Evolutionary conservation across 2,113 vertebrate species (phyloP).

Genomic region (Melanocharis versteri): DNA sequence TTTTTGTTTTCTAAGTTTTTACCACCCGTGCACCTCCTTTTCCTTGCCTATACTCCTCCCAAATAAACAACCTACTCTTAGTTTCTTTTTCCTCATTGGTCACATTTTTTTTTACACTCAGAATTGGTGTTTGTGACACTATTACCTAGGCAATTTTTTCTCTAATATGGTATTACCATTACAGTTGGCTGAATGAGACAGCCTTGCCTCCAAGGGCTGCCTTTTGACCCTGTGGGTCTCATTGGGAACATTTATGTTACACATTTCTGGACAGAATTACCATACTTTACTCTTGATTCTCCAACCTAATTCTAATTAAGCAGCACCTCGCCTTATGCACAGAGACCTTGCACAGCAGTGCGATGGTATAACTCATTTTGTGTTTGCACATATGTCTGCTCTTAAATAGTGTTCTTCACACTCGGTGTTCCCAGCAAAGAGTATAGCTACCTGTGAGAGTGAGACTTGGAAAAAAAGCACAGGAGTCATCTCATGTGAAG

Average conservation of each 20-base stretch:
- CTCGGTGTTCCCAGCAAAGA: not conserved
- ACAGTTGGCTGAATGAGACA: not conserved
- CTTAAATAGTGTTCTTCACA: not conserved
- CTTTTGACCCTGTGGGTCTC: not conserved
- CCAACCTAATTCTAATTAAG: not conserved
- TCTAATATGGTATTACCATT: not conserved
- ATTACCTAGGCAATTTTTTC: not conserved
- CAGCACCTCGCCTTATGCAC: not conserved
- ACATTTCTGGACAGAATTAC: not conserved
- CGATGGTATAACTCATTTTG: not conserved
- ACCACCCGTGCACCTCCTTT: not conserved
- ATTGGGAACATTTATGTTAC: not conserved
- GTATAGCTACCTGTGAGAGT: not conserved
- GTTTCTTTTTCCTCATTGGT: not conserved
- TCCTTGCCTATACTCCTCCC: not conserved
- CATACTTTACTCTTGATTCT: not conserved
- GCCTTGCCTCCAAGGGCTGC: not conserved
- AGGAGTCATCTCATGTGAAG: not conserved
- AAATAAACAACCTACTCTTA: not conserved
- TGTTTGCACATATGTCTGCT: not conserved
- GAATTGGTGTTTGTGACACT: not conserved
- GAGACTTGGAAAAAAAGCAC: not conserved
- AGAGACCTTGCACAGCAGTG: not conserved
- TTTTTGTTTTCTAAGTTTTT: not conserved
- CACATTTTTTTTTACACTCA: not conserved